These are phyloP conservation scores for Odontocerum albicorne DNA, from an alignment of 2,888 invertebrate species.

Conservation along the genomic window DNA sequence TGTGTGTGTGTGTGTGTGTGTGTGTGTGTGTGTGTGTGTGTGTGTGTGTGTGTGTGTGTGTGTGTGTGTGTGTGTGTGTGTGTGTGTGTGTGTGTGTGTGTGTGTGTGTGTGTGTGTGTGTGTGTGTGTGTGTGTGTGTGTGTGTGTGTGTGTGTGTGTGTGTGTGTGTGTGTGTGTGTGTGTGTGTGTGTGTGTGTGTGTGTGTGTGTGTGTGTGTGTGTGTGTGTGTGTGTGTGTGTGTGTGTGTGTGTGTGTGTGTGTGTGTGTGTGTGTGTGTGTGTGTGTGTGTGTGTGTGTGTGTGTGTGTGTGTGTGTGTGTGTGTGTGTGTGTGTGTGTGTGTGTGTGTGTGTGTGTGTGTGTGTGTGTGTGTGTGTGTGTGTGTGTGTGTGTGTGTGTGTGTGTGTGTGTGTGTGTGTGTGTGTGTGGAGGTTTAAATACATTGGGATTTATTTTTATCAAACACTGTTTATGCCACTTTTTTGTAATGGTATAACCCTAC, in stretches of 20 bases:
- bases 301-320: neutral
- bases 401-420: neutral
- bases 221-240: conserved; percentile 36
- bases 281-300: neutral
- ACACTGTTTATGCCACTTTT: too few species aligned
- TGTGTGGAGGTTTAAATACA: too few species aligned
- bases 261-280: neutral
- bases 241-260: conserved; percentile 28
- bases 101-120: conserved; percentile 38
- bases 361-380: neutral
- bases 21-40: conserved; percentile 38
- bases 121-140: conserved; percentile 38
- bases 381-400: neutral
- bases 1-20: conserved; percentile 37
- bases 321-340: neutral
- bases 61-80: conserved; percentile 37
- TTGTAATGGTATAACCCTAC: too few species aligned
- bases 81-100: conserved; percentile 37
- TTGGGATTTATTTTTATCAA: too few species aligned
- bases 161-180: conserved; percentile 38
- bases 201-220: conserved; percentile 37
- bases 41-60: conserved; percentile 37
- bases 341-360: neutral
- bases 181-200: conserved; percentile 38
- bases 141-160: conserved; percentile 38